These are phyloP conservation scores for Drosophila takahashii DNA, from an alignment of 1,140 invertebrate species.

Conservation along the genomic window DNA sequence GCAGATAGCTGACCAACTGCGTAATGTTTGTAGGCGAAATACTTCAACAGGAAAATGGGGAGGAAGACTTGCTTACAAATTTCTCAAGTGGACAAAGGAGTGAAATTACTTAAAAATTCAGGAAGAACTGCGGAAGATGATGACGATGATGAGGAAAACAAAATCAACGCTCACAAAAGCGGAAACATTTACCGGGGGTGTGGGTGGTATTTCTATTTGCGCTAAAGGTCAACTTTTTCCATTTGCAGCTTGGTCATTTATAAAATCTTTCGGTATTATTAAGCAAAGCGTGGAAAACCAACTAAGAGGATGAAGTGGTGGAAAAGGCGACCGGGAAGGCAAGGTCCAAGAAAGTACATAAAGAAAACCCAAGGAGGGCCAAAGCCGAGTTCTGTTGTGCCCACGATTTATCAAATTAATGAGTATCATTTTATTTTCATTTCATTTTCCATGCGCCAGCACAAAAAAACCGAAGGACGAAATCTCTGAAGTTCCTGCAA, in stretches of 20 bases:
- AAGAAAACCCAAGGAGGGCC: slow-evolving; percentile 43
- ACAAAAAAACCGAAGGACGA: slow-evolving; percentile 40
- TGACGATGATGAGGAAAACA: slow-evolving; percentile 52
- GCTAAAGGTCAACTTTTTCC: slow-evolving; percentile 76
- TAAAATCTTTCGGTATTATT: slow-evolving; percentile 58
- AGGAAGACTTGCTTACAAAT: slow-evolving; percentile 11
- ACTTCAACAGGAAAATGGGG: slow-evolving; percentile 22
- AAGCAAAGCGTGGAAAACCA: slow-evolving; percentile 35
- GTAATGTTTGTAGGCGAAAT: slow-evolving; percentile 53
- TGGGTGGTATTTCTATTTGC: slow-evolving; percentile 44
- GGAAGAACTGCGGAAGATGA: slow-evolving; percentile 40
- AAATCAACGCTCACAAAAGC: slow-evolving; percentile 69
- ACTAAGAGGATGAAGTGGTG: slow-evolving; percentile 1
- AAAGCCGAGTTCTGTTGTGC: slow-evolving; percentile 47
- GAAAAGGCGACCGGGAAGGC: background rate
- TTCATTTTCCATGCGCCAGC: slow-evolving; percentile 77
- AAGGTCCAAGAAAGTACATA: slow-evolving; percentile 36
- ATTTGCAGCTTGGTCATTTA: slow-evolving; percentile 69
- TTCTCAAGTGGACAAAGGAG: slow-evolving; percentile 43
- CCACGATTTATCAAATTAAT: slow-evolving; percentile 83
- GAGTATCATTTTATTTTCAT: slow-evolving; percentile 84
- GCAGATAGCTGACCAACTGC: slow-evolving; percentile 54
- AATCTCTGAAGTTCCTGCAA: slow-evolving; percentile 49
- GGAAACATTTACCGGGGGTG: slow-evolving; percentile 31
- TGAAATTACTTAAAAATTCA: slow-evolving; percentile 79